Conservation (phyloP, 2,113 vertebrate genomes). For the Urocitellus parryii region DNA sequence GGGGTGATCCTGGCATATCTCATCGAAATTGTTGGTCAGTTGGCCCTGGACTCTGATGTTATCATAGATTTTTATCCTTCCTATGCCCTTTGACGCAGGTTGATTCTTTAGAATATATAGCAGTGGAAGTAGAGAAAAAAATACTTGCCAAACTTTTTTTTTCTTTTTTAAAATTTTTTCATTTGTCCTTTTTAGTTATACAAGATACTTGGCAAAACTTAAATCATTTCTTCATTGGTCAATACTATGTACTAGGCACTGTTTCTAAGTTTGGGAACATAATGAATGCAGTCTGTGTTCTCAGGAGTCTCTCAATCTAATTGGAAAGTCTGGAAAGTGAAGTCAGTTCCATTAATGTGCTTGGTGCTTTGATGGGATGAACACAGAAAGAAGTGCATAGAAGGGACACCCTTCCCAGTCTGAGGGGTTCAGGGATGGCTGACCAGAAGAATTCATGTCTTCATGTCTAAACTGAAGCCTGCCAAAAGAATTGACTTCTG, state of each 20-base stretch:
- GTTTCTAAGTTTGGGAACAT: neutral
- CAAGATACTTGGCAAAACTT: neutral
- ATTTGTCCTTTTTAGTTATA: too few species aligned
- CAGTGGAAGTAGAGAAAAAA: neutral
- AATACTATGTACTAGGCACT: neutral
- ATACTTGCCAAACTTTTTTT: neutral
- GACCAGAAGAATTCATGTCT: neutral
- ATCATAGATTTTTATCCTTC: neutral
- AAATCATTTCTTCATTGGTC: neutral
- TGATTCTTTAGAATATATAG: slow-evolving; percentile 16
- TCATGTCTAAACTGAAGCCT: neutral
- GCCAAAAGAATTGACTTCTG: neutral
- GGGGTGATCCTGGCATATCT: slow-evolving; percentile 95
- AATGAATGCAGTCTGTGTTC: neutral
- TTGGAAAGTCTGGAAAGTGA: slow-evolving; percentile 43
- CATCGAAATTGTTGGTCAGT: slow-evolving; percentile 97
- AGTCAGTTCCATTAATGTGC: neutral
- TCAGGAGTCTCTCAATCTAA: neutral
- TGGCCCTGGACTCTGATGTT: slow-evolving; percentile 42
- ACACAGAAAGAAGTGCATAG: neutral
- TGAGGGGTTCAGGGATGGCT: neutral
- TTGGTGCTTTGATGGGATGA: neutral
- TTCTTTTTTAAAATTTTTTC: too few species aligned
- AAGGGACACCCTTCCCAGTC: neutral
- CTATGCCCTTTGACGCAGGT: neutral